These are phyloP conservation scores for Agrilus mali DNA, from an alignment of 2,888 invertebrate species.

Conservation along the genomic window DNA sequence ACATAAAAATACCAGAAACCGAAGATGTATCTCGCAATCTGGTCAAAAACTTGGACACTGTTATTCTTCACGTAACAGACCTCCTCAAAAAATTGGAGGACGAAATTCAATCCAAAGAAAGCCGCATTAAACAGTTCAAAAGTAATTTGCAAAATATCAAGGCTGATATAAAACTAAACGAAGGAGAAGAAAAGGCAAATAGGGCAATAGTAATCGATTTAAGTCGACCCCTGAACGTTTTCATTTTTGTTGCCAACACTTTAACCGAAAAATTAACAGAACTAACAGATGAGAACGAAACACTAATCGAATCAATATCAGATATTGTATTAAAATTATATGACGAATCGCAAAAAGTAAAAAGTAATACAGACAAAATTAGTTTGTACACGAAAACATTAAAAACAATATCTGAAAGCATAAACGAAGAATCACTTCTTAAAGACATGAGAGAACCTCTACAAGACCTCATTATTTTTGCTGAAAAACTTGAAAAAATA, in stretches of 20 bases:
- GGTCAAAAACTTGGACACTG: too few species aligned
- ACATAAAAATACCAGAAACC: too few species aligned
- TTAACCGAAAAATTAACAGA: slow-evolving; percentile 26
- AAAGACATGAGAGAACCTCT: slow-evolving; percentile 31
- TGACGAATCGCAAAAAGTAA: slow-evolving; percentile 20
- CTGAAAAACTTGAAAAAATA: slow-evolving; percentile 22
- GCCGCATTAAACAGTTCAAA: slow-evolving; percentile 13
- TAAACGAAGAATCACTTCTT: slow-evolving; percentile 30
- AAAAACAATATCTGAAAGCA: slow-evolving; percentile 18
- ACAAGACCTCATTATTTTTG: slow-evolving; percentile 22
- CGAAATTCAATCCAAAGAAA: too few species aligned
- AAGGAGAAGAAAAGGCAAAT: too few species aligned
- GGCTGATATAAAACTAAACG: too few species aligned
- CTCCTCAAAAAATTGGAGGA: too few species aligned
- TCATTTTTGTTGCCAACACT: slow-evolving; percentile 27
- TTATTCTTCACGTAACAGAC: too few species aligned
- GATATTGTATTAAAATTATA: slow-evolving; percentile 22
- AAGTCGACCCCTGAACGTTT: slow-evolving; percentile 26
- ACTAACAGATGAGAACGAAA: slow-evolving; percentile 23
- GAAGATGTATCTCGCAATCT: too few species aligned
- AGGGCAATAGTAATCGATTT: slow-evolving; percentile 23
- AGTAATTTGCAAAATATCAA: slow-evolving; percentile 19
- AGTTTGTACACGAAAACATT: neutral
- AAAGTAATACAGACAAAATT: slow-evolving; percentile 12
- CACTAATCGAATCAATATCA: slow-evolving; percentile 16